phyloP scores from a whole-genome alignment of 2,797 vertebrate species.

The Adelosebastes latens region DNA sequence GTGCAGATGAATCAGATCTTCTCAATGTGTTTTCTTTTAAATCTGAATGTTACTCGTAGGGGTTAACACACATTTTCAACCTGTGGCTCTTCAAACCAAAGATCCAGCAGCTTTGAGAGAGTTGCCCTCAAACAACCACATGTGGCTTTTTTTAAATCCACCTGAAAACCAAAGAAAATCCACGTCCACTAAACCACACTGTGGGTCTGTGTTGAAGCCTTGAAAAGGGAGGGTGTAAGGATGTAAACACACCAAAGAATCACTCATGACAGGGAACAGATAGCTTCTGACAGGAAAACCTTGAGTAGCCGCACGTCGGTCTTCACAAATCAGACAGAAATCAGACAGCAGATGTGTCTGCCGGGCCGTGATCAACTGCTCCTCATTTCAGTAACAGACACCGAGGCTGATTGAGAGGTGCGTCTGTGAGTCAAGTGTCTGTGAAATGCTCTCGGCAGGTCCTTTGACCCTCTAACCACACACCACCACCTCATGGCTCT shows the following conservation, averaged over 20 bases:
- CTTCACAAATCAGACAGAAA: slow-evolving; percentile 45
- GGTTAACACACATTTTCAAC: slow-evolving; percentile 32
- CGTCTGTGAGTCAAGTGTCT: slow-evolving; percentile 41
- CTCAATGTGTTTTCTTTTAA: slow-evolving; percentile 30
- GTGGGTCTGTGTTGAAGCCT: slow-evolving; percentile 24
- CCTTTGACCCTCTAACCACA: slow-evolving; percentile 38
- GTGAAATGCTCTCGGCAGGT: slow-evolving; percentile 3
- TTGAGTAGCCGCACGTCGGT: background rate
- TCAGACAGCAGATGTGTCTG: slow-evolving; percentile 35
- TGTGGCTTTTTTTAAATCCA: slow-evolving; percentile 23
- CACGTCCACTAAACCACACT: slow-evolving; percentile 18
- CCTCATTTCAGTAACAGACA: slow-evolving; percentile 20
- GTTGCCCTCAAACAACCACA: slow-evolving; percentile 30
- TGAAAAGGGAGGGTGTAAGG: slow-evolving; percentile 15
- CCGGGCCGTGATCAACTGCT: slow-evolving; percentile 11
- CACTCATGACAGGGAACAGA: slow-evolving; percentile 31
- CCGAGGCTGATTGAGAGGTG: slow-evolving; percentile 40
- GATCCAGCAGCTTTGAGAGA: slow-evolving; percentile 54
- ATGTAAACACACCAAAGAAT: slow-evolving; percentile 47
- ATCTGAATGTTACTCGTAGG: slow-evolving; percentile 43
- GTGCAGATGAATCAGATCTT: slow-evolving; percentile 60
- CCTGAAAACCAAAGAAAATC: slow-evolving; percentile 68
- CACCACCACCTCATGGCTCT: slow-evolving; percentile 2
- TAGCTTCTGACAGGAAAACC: slow-evolving; percentile 29
- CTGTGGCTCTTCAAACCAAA: slow-evolving; percentile 58